Percentiles rank a stretch among this genome's conserved stretches.
These are phyloP conservation scores for Pollenia angustigena DNA, from an alignment of 2,888 invertebrate genomes.

Conservation along the genomic window DNA sequence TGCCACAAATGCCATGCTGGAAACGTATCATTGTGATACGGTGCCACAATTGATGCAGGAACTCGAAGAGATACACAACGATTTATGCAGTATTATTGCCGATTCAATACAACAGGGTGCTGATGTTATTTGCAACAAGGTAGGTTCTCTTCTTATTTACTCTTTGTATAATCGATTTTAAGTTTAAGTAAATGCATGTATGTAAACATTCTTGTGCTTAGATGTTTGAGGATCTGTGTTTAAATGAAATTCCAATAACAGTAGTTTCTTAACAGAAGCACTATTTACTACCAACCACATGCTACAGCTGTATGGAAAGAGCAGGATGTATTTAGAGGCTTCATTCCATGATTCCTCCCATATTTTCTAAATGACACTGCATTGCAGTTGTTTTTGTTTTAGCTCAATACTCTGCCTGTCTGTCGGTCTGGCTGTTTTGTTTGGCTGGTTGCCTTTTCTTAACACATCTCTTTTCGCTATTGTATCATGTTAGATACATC, in stretches of 20 bases:
- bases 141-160: conserved; percentile 84
- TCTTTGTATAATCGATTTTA: background rate
- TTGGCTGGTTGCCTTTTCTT: background rate
- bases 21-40: conserved; percentile 93
- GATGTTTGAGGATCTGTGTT: background rate
- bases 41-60: conserved; percentile 95
- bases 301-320: background rate
- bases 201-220: background rate
- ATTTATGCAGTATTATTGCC: conserved; percentile 93
- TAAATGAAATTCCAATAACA: conserved; percentile 11
- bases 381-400: conserved; percentile 47
- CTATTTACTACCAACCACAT: background rate
- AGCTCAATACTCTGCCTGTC: background rate
- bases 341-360: background rate
- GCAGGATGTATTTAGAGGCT: background rate
- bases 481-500: conserved; percentile 6
- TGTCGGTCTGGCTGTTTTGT: background rate
- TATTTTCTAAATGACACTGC: conserved; percentile 3
- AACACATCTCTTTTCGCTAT: background rate
- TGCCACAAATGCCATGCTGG: conserved; percentile 96
- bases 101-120: conserved; percentile 95
- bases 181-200: background rate
- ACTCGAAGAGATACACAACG: conserved; percentile 95
- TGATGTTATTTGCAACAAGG: conserved; percentile 92
- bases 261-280: background rate